Evolutionary conservation across 2,888 invertebrate genomes (phyloP).

Genomic region (Lordiphosa andalusiaca): DNA sequence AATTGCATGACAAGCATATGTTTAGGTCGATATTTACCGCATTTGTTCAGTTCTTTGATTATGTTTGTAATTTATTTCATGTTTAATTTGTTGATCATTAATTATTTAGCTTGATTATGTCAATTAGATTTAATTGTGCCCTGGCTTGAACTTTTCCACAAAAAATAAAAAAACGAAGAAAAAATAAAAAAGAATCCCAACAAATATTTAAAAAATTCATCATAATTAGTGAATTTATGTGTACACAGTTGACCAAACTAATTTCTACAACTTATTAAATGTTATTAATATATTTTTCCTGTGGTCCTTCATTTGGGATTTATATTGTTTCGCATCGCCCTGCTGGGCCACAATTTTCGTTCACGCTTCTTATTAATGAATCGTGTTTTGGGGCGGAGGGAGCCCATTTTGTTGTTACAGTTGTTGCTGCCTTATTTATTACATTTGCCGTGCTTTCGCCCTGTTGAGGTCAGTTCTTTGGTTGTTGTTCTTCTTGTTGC

Average conservation of each 20-base stretch:
- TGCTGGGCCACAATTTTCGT: conserved; percentile 58
- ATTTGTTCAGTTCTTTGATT: no score
- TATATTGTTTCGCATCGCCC: conserved; percentile 34
- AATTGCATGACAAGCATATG: no score
- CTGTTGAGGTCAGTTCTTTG: conserved; percentile 69
- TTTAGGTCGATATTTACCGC: no score
- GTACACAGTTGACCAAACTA: conserved; percentile 34
- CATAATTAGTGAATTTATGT: conserved; percentile 53
- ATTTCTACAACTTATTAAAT: conserved; percentile 69
- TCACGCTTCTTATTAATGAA: conserved; percentile 63
- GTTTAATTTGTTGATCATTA: conserved; percentile 18
- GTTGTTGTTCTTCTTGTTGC: conserved; percentile 19
- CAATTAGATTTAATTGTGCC: conserved; percentile 12
- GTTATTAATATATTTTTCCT: conserved; percentile 66
- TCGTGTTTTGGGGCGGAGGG: conserved; percentile 55
- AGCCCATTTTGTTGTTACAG: conserved; percentile 27
- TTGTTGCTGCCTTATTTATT: conserved; percentile 60
- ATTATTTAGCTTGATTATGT: conserved; percentile 12
- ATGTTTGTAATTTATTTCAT: no score
- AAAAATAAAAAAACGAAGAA: no score
- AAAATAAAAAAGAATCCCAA: no score
- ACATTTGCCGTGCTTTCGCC: conserved; percentile 54
- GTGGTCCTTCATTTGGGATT: conserved; percentile 18
- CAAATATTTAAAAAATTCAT: conserved; percentile 32
- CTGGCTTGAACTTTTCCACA: not conserved